phyloP scores from a whole-genome alignment of 2,113 vertebrate species.

The Cyanoramphus novaezelandiae region DNA sequence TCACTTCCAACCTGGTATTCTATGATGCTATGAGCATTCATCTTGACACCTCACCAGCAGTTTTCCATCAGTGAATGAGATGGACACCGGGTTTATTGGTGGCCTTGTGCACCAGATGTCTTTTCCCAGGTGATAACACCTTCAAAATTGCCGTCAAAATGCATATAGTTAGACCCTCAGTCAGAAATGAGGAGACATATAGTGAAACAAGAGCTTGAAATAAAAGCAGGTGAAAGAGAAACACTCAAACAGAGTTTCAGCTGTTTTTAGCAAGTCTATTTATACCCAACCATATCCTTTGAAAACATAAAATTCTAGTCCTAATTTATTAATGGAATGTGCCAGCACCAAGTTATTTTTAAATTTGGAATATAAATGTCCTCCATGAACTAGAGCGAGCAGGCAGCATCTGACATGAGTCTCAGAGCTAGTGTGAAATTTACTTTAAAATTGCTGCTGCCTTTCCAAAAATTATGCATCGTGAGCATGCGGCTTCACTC shows the following conservation, averaged over 20 bases:
- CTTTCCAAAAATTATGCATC: constrained; percentile 77
- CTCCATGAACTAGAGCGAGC: constrained; percentile 75
- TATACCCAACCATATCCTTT: constrained; percentile 60
- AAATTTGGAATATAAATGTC: constrained; percentile 76
- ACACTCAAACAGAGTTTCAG: constrained; percentile 53
- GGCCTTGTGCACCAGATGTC: not conserved
- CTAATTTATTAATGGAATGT: constrained; percentile 76
- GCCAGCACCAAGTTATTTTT: constrained; percentile 73
- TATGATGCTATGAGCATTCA: not conserved
- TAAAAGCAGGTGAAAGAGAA: constrained; percentile 61
- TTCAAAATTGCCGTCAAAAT: not conserved
- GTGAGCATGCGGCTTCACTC: constrained; percentile 70
- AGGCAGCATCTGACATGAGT: constrained; percentile 73
- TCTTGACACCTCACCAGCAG: not conserved
- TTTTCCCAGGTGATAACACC: not conserved
- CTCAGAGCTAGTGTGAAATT: constrained; percentile 75
- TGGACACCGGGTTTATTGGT: not conserved
- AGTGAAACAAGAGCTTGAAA: not conserved
- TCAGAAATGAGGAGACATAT: not conserved
- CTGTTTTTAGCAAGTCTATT: constrained; percentile 50
- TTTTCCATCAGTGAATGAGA: not conserved
- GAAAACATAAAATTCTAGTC: constrained; percentile 64
- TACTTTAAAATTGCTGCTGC: constrained; percentile 73
- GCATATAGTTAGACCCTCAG: not conserved
- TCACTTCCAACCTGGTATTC: not conserved